Evolutionary conservation across 2,888 invertebrate genomes (phyloP), one percentile per base, ranked within the genome.

Genomic region (Polydesmus complanatus): DNA sequence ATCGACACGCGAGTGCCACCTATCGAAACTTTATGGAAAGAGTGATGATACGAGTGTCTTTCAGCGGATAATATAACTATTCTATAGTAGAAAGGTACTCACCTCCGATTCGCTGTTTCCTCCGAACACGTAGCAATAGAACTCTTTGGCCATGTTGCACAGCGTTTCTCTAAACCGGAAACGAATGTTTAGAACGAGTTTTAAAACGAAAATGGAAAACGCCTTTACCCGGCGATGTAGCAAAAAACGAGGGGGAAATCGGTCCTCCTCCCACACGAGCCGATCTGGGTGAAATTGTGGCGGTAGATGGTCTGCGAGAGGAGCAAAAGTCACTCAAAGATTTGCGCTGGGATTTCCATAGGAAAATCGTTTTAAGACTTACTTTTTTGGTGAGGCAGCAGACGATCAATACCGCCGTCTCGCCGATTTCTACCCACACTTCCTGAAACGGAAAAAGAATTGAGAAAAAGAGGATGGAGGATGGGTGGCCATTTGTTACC

Each of bases 101-200:
- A 72, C 73, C 67, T 70, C 69, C 55, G 68, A 68, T 56, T 69
- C 68, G 23, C 66, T 64, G 22, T 61, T 59, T 5, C 71, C 69
- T 65, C 71, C 70, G 68, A 73, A 72, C 19, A 74, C 71, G 66
- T 71, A 70, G 57, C 73, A 73, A 25, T 67, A 67, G 65, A 74
- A 74, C 58, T 72, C 66, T 59, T 70, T 67, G 14, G 73, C 73
- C 62, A 74, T 65, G 57, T 72, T 73, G 64, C 74, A 74, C 3
- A 73, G 72, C 1, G 73, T 74, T 62, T 74, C 73, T n/a, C 74
- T 74, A 68, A 8, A 8, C 37, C 8, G 37, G 37, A 37, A 14
- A 37, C 14, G 14, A 8, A 37, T 5, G 14, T 8, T 37, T 37
- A 37, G 8, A 51, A 51, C n/a, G 19, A 69, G 19, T 51, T 21